Conservation (phyloP, 1,140 invertebrate species). For the Hycleus cichorii region DNA sequence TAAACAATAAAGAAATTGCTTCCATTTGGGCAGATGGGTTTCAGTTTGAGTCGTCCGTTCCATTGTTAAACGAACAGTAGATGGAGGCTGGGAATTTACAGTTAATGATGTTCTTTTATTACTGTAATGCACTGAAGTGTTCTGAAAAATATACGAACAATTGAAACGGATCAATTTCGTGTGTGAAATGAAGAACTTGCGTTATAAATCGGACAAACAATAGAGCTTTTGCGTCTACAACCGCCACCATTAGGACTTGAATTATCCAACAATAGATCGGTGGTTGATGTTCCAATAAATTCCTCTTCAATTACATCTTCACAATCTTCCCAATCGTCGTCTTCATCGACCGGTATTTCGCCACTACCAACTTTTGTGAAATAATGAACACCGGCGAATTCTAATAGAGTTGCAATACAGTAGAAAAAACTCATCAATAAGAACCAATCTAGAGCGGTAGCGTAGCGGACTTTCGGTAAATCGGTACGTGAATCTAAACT, state of each 20-base stretch:
- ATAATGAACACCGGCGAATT: constrained; percentile 92
- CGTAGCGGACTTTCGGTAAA: constrained; percentile 81
- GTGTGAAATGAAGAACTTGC: constrained; percentile 39
- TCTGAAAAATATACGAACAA: constrained; percentile 17
- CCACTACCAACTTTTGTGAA: constrained; percentile 65
- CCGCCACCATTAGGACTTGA: background rate
- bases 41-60: constrained; percentile 78
- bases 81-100: constrained; percentile 22
- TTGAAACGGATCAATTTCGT: constrained; percentile 6
- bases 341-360: constrained; percentile 69
- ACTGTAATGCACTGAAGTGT: constrained; percentile 27
- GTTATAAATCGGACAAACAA: constrained; percentile 56
- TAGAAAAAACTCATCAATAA: constrained; percentile 90
- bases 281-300: constrained; percentile 39
- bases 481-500: constrained; percentile 85
- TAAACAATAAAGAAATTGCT: constrained; percentile 71
- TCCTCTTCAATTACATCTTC: constrained; percentile 44
- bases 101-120: constrained; percentile 30
- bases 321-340: constrained; percentile 68
- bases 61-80: constrained; percentile 53
- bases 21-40: constrained; percentile 60
- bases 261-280: constrained; percentile 23
- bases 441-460: constrained; percentile 89
- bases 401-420: constrained; percentile 84
- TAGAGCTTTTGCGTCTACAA: constrained; percentile 44